These are phyloP conservation scores for Varroa destructor DNA, from an alignment of 1,140 invertebrate species.

Conservation along the genomic window DNA sequence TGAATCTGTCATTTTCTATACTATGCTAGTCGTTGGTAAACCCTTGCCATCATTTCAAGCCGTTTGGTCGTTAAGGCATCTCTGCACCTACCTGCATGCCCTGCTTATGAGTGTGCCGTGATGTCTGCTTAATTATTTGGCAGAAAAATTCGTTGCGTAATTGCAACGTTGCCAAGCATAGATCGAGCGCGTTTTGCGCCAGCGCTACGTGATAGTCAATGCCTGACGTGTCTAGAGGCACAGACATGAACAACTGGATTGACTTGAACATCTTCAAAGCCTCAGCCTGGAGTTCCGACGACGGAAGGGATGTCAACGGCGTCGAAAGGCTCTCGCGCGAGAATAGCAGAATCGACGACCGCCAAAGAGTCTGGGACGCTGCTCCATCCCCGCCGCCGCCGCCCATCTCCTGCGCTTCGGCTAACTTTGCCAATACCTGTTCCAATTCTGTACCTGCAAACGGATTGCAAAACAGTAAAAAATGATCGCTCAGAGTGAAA, in stretches of 20 bases:
- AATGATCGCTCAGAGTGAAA: not conserved
- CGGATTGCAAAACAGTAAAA: not conserved
- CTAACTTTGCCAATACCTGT: constrained; percentile 4
- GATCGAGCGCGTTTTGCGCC: constrained; percentile 80
- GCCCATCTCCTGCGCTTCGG: constrained; percentile 3
- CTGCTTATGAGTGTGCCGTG: constrained; percentile 66
- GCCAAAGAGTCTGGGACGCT: constrained; percentile 73
- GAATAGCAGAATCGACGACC: constrained; percentile 77
- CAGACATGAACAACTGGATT: constrained; percentile 83
- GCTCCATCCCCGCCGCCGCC: constrained; percentile 34
- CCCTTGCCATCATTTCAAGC: too few species aligned
- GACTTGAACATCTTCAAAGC: constrained; percentile 90
- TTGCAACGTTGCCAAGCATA: constrained; percentile 71
- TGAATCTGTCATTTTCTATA: too few species aligned
- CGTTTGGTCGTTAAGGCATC: not conserved
- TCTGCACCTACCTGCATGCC: constrained; percentile 70
- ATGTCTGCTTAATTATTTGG: constrained; percentile 79
- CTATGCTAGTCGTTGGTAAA: too few species aligned
- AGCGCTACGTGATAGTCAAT: constrained; percentile 90
- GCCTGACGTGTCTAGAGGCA: constrained; percentile 77
- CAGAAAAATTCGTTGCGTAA: constrained; percentile 81
- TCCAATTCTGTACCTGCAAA: constrained; percentile 16
- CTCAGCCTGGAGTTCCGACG: constrained; percentile 67
- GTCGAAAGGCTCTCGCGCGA: constrained; percentile 71
- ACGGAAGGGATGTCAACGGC: constrained; percentile 69